Conservation (phyloP, 2,888 invertebrate species). For the Agrypnus murinus region DNA sequence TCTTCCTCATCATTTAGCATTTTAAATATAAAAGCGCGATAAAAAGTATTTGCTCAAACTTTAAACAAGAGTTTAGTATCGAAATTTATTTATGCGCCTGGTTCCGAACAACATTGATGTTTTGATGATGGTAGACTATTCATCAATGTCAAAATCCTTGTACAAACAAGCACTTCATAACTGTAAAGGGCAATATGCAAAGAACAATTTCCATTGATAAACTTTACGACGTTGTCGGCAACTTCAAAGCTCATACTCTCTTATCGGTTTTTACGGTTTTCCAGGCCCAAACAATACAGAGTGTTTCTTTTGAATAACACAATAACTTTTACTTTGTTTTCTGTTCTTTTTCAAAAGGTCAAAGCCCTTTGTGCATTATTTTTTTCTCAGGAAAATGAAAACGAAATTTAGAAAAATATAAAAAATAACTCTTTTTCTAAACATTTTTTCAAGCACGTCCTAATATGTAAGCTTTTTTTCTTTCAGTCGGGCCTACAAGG, state of each 20-base stretch:
- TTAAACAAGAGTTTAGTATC: too few species aligned
- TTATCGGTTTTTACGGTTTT: conserved; percentile 21
- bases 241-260: conserved; percentile 8
- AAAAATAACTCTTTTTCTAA: not conserved
- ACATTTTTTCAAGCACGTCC: not conserved
- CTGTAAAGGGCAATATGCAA: conserved; percentile 6
- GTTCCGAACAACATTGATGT: not conserved
- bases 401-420: too few species aligned
- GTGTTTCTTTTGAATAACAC: not conserved
- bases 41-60: too few species aligned
- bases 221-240: conserved; percentile 8
- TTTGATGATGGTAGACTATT: conserved; percentile 3
- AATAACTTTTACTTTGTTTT: not conserved
- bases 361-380: not conserved
- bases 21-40: too few species aligned
- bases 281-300: conserved; percentile 11
- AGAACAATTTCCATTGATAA: conserved; percentile 27
- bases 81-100: too few species aligned
- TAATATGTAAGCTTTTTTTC: not conserved
- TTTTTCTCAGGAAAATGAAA: too few species aligned
- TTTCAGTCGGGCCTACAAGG: conserved; percentile 87
- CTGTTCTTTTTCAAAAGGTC: not conserved
- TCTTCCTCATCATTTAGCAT: too few species aligned
- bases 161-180: conserved; percentile 24
- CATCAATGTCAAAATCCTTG: conserved; percentile 20